Percentiles rank a stretch among this genome's conserved stretches.
Evolutionary conservation across 2,888 invertebrate genomes (phyloP).

Genomic region (Ptycholaimellus sp.): DNA sequence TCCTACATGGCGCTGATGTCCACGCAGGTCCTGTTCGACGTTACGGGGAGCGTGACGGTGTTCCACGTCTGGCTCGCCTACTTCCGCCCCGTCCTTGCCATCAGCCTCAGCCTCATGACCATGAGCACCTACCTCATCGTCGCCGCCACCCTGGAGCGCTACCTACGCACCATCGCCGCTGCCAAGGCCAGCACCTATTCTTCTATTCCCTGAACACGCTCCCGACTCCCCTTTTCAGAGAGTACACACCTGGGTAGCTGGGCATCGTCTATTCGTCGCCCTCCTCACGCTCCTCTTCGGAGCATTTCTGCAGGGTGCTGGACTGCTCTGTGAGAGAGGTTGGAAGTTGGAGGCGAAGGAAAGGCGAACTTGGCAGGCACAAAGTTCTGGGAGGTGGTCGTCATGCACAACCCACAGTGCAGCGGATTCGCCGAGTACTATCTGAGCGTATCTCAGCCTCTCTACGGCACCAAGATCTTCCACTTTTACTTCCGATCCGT

Average conservation of each 20-base stretch:
- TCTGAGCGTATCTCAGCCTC: no score
- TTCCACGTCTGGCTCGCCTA: slow-evolving; percentile 10
- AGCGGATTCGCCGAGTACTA: background rate
- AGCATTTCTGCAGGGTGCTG: no score
- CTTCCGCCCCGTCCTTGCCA: slow-evolving; percentile 12
- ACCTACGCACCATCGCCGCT: background rate
- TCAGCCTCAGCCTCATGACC: slow-evolving; percentile 13
- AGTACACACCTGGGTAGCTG: no score
- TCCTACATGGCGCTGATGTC: slow-evolving; percentile 13
- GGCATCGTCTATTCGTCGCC: no score
- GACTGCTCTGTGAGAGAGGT: no score
- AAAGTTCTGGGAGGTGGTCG: background rate
- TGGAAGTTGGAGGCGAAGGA: no score
- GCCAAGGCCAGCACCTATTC: background rate
- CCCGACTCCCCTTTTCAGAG: no score
- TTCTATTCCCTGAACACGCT: background rate
- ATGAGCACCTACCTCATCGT: slow-evolving; percentile 14
- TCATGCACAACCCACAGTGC: background rate
- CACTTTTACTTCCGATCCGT: no score
- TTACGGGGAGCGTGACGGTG: no score
- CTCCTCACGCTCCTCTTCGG: no score
- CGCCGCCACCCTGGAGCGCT: slow-evolving; percentile 15
- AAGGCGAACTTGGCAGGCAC: no score
- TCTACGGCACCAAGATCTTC: no score
- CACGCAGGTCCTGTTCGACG: background rate